Conservation (phyloP, 1,140 invertebrate species). For the Armadillidium nasatum region DNA sequence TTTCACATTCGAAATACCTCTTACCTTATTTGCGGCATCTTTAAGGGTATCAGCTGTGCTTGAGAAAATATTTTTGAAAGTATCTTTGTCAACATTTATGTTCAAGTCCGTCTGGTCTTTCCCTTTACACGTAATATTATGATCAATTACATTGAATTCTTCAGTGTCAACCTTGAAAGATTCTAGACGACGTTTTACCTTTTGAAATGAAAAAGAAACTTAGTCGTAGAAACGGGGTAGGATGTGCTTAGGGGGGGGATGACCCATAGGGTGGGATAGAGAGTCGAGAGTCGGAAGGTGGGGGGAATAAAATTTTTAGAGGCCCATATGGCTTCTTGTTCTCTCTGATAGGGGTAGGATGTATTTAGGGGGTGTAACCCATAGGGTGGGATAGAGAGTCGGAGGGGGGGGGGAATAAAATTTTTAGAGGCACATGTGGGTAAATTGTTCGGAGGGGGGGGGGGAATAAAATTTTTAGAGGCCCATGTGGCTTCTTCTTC, state of each 20-base stretch:
- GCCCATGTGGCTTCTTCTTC: neutral
- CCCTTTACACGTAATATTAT: constrained; percentile 60
- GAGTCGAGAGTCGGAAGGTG: neutral
- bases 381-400: too few species aligned
- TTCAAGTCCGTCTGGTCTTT: constrained; percentile 58
- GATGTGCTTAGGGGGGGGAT: neutral
- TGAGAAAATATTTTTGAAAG: constrained; percentile 55
- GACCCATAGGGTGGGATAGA: neutral
- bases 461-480: too few species aligned
- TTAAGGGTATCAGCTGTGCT: constrained; percentile 28
- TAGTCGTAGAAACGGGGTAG: neutral
- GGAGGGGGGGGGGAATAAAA: too few species aligned
- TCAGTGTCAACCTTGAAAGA: constrained; percentile 64
- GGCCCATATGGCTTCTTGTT: neutral
- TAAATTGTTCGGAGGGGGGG: too few species aligned
- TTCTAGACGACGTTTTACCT: constrained; percentile 60
- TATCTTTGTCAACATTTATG: constrained; percentile 67
- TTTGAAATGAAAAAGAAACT: constrained; percentile 39
- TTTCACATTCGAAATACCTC: too few species aligned
- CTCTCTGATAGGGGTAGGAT: too few species aligned
- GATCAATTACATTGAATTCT: constrained; percentile 67
- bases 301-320: neutral
- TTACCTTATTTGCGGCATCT: constrained; percentile 32
- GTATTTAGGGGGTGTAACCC: too few species aligned
- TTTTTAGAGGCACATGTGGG: too few species aligned